Evolutionary conservation across 35 echinoderm and acorn worm genomes (phyloP), one percentile per base, ranked within the genome.

Genomic region (Stichopus chloronotus): DNA sequence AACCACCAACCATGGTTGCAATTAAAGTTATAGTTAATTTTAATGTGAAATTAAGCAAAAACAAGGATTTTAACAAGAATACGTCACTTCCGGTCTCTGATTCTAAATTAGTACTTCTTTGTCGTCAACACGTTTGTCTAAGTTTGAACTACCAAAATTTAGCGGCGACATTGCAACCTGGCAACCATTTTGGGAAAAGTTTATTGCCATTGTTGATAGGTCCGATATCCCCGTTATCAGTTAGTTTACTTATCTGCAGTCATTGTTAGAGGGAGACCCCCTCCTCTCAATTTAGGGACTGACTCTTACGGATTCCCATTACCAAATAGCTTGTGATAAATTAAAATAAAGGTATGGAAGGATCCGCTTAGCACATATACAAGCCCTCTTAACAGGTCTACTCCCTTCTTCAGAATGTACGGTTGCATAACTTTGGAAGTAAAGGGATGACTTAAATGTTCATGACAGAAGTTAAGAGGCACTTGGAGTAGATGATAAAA

Each of bases 361-460:
- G 52, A 81, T 85, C 9, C 5, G 11, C 7, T 85, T 85, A 4
- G 55, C 84, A 1, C 84, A 87, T 59, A 87, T 87, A 14, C 84
- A 87, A 58, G 43, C 84, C 20, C 55, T 87, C 5, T 87, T 87
- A 58, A 55, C 13, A 57, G 54, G 55, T 57, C 84, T 58, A 58
- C 55, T 87, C 55, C 52, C 16, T 11, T 76, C 72, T 76, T 0
- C 72, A 8, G 72, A 76, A 76, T 76, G 72, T 17, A 57, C 20
- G 8, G 84, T 58, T 9, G 84, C 84, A 12, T 2, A 55, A 12
- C 55, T 87, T 14, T 87, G 84, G 84, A 87, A 87, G 58, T 55
- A 58, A 57, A 56, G 84, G 59, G 84, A 87, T 58, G 21, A 85
- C 11, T 85, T 85, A 54, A 85, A 85, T 55, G 52, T 54, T 54